A percentile compares a stretch with the other conserved stretches of the same genome.
Conservation (phyloP, 2,113 vertebrate genomes). For the Neopipo cinnamomea region DNA sequence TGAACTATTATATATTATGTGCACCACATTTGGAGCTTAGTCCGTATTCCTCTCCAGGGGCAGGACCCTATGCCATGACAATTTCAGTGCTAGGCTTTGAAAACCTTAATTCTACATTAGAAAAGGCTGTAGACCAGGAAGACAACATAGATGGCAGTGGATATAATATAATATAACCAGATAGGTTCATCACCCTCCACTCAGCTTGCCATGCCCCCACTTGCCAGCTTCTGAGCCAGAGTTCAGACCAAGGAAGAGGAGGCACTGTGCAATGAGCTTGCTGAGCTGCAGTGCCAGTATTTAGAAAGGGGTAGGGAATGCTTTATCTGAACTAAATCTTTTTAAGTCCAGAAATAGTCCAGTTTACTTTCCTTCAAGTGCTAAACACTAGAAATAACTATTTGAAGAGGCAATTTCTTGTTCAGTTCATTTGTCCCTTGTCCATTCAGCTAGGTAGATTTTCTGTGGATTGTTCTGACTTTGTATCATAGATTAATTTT, state of each 20-base stretch:
- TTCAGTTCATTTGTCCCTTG: not conserved
- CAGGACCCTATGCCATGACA: accelerated
- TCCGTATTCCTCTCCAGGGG: not conserved
- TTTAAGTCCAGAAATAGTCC: not conserved
- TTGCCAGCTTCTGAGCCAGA: not conserved
- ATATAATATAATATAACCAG: not conserved
- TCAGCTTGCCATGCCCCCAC: not conserved
- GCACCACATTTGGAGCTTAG: not conserved
- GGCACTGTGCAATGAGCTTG: not conserved
- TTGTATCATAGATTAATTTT: not conserved
- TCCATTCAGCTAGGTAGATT: not conserved
- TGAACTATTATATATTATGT: not conserved
- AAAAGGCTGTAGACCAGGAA: not conserved
- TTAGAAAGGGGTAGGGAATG: not conserved
- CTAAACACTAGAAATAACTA: not conserved
- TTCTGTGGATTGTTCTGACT: not conserved
- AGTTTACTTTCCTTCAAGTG: not conserved
- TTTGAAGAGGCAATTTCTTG: not conserved
- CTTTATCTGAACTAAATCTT: not conserved
- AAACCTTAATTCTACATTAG: not conserved
- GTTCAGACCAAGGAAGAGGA: not conserved
- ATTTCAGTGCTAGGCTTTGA: not conserved
- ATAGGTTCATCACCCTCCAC: not conserved
- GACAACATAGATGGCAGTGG: not conserved
- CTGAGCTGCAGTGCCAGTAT: not conserved